Conservation (phyloP, 1,140 invertebrate species). For the Bombus balteatus region DNA sequence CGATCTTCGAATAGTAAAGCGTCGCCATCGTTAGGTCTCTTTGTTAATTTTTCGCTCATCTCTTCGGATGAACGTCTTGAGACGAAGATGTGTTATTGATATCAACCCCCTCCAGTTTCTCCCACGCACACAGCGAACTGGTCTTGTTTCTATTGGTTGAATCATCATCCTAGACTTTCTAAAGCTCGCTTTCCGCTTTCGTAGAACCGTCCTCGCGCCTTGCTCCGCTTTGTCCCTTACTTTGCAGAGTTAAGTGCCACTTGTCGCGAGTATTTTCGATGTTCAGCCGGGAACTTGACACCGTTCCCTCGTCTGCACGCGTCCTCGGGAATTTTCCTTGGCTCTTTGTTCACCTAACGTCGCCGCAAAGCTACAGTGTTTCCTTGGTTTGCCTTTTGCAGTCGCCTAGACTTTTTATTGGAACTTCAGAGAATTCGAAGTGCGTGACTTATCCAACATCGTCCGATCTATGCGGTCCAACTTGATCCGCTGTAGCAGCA, state of each 20-base stretch:
- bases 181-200: background rate
- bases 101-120: background rate
- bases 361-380: background rate
- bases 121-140: conserved; percentile 32
- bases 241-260: conserved; percentile 9
- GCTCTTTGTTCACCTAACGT: background rate
- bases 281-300: conserved; percentile 45
- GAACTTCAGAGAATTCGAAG: background rate
- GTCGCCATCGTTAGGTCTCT: background rate
- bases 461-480: background rate
- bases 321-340: conserved; percentile 20
- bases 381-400: background rate
- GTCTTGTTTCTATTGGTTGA: conserved; percentile 1
- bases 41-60: background rate
- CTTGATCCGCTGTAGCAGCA: background rate
- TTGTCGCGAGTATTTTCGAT: conserved; percentile 55
- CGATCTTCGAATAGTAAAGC: background rate
- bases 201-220: background rate
- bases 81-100: conserved; percentile 41
- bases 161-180: conserved; percentile 7
- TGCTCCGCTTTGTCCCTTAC: conserved; percentile 19
- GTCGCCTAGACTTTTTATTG: background rate
- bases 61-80: background rate
- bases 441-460: conserved; percentile 4
- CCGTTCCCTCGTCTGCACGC: conserved; percentile 1